Percentiles rank a stretch among this genome's conserved stretches.
These are phyloP conservation scores for Emys orbicularis DNA, from an alignment of 2,797 vertebrate species.

Conservation along the genomic window DNA sequence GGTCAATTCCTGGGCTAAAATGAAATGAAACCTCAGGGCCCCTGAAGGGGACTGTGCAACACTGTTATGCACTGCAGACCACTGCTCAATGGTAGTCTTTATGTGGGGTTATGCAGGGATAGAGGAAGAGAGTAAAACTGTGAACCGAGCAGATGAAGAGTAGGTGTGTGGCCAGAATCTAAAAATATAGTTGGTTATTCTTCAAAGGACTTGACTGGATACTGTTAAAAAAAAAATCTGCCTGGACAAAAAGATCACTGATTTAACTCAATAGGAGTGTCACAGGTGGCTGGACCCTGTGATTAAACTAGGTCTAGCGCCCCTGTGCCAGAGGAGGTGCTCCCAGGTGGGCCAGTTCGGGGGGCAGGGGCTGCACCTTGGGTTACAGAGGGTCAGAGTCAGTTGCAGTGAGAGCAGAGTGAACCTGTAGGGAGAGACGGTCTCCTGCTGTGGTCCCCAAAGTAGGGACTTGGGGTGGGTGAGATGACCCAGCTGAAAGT, in stretches of 20 bases:
- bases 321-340: neutral
- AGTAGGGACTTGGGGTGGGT: neutral
- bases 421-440: neutral
- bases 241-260: neutral
- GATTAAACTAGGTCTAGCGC: neutral
- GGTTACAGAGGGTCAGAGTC: neutral
- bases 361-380: no score
- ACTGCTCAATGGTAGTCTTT: neutral
- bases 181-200: neutral
- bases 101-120: neutral
- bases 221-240: neutral
- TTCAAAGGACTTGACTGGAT: neutral
- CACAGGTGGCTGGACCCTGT: neutral
- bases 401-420: neutral
- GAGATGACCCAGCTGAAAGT: neutral
- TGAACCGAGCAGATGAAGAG: neutral
- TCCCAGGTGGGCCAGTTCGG: neutral
- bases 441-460: neutral
- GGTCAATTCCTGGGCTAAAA: neutral
- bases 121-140: neutral
- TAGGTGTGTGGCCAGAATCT: neutral
- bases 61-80: neutral
- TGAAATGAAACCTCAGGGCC: neutral
- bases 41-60: rapidly evolving
- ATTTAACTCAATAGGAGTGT: neutral